A percentile compares a stretch with the other conserved stretches of the same genome.
Conservation (phyloP, 2,888 invertebrate species). For the Meloe dianella region DNA sequence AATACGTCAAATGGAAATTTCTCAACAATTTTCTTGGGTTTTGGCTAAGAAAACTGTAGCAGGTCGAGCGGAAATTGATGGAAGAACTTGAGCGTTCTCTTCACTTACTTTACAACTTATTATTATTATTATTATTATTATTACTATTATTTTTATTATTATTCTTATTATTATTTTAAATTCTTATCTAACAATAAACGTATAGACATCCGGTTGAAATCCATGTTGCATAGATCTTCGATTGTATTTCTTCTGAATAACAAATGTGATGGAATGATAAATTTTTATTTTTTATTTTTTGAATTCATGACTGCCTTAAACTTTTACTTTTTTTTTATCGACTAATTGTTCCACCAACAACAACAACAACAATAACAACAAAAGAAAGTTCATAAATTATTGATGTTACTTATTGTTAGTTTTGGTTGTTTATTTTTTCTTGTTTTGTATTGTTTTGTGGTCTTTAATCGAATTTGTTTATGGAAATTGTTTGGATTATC, state of each 20-base stretch:
- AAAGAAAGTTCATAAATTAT: constrained; percentile 7
- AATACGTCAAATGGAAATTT: neutral
- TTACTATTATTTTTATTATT: neutral
- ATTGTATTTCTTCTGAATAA: neutral
- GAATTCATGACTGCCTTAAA: neutral
- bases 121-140: neutral
- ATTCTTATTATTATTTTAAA: neutral
- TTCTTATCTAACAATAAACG: neutral
- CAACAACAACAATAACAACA: neutral
- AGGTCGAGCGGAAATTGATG: neutral
- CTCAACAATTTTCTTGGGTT: neutral
- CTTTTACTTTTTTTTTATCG: neutral
- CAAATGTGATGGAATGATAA: neutral
- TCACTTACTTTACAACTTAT: neutral
- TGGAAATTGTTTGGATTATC: neutral
- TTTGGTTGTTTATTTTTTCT: no score
- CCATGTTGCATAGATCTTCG: no score
- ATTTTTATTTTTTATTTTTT: neutral
- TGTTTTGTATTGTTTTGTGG: neutral
- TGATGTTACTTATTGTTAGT: no score
- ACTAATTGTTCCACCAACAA: neutral
- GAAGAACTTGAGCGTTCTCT: neutral
- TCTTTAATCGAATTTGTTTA: neutral
- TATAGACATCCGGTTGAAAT: neutral
- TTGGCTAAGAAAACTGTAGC: neutral